Evolutionary conservation across 2,888 invertebrate species (phyloP), one percentile per base, ranked within the genome.

Genomic region (Myathropa florea): DNA sequence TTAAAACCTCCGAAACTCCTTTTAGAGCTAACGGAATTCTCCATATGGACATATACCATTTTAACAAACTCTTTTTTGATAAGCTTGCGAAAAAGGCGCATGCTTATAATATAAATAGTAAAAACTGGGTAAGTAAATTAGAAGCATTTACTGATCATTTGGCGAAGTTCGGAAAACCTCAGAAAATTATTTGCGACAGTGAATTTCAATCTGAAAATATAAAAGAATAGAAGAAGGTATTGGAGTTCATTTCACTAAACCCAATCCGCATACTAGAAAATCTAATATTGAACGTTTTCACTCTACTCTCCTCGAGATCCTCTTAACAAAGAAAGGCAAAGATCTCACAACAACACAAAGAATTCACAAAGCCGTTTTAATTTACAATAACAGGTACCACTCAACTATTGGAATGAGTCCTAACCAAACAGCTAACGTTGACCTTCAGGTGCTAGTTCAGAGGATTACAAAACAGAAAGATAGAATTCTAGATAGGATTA

Each of bases 261-360:
- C 46, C n/a, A 46, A 46, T 46, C 9, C 46, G n/a, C 46, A 7
- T n/a, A 46, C 59, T 30, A 18, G 30, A 30, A 61, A 61, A 12
- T 64, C 36, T 28, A 26, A 30, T n/a, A 64, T 39, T 39, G 23
- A 64, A 67, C 67, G 65, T 10, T 65, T 65, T 39, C 46, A 53
- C 46, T 67, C 53, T 53, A 67, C 67, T 28, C 67, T 53, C 12
- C 67, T 67, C 28, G 67, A 67, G 46, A 53, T 67, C n/a, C 4
- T 67, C 46, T 28, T 67, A 53, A 67, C 53, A 28, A 67, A 53
- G 4, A 53, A 28, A 28, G 53, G 28, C 46, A 67, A 26, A 53
- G 67, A 53, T 28, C n/a, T 65, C n/a, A 46, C 46, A 24, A 65
- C 39, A 64, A 64, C 23, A 23, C 23, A 64, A 64, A 64, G 28